Evolutionary conservation across 2,888 invertebrate species (phyloP).

Genomic region (Leistus spinibarbis): DNA sequence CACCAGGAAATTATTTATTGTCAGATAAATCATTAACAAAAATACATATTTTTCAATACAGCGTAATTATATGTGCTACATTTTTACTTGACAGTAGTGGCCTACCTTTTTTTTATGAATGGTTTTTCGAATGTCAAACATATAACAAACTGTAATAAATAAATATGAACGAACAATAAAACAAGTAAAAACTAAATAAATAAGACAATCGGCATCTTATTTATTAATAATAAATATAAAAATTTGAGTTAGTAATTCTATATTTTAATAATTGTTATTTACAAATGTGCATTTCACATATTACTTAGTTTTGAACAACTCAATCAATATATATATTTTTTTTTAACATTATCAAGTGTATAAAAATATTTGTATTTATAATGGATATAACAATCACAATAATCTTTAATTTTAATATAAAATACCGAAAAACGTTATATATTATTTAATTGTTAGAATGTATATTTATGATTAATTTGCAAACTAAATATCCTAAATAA

Average conservation of each 20-base stretch:
- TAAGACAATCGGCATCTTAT: too few relatives aligned
- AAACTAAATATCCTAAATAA: too few relatives aligned
- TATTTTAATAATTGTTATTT: background rate
- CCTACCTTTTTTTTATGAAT: too few relatives aligned
- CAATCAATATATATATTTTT: background rate
- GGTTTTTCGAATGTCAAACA: too few relatives aligned
- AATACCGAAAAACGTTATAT: background rate
- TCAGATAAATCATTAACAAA: too few relatives aligned
- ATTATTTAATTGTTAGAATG: background rate
- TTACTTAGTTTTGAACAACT: background rate
- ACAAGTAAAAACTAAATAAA: too few relatives aligned
- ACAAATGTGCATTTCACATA: conserved; percentile 2
- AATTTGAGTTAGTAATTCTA: background rate
- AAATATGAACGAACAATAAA: too few relatives aligned
- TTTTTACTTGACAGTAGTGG: too few relatives aligned
- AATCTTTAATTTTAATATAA: background rate
- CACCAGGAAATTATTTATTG: too few relatives aligned
- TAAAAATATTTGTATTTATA: conserved; percentile 7
- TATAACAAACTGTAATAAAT: too few relatives aligned
- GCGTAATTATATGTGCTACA: too few relatives aligned
- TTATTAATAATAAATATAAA: background rate
- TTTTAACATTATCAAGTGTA: conserved; percentile 4
- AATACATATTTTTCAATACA: too few relatives aligned
- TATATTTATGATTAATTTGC: background rate
- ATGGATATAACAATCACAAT: background rate